Conservation (phyloP, 2,888 invertebrate genomes). For the Scrobipalpa atriplicella region DNA sequence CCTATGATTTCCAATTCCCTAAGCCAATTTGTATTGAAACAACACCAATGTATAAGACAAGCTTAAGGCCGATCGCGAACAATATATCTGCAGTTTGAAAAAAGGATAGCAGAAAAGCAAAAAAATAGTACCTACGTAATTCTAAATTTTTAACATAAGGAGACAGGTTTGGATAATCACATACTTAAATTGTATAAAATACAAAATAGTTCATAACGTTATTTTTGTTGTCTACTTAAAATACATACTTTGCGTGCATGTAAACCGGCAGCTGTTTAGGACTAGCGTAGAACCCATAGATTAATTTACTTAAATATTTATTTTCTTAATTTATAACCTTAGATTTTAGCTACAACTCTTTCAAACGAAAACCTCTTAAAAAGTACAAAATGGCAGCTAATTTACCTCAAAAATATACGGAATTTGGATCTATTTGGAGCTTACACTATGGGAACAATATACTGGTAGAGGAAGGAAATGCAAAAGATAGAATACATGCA, state of each 20-base stretch:
- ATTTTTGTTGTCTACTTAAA: conserved; percentile 33
- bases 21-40: not conserved
- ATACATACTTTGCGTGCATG: conserved; percentile 60
- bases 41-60: not conserved
- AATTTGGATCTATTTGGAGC: conserved; percentile 59
- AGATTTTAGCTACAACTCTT: conserved; percentile 52
- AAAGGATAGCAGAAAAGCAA: not conserved
- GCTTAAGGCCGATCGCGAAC: conserved; percentile 9
- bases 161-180: conserved; percentile 43
- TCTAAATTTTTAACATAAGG: conserved; percentile 26
- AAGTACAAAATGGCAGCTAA: conserved; percentile 76
- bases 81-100: not conserved
- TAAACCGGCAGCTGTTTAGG: conserved; percentile 66
- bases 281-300: conserved; percentile 36
- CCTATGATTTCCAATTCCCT: not conserved
- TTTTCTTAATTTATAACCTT: conserved; percentile 38
- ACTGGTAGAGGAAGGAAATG: conserved; percentile 56
- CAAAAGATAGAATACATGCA: conserved; percentile 54
- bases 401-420: conserved; percentile 42
- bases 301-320: conserved; percentile 46
- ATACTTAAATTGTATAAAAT: conserved; percentile 28
- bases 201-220: conserved; percentile 11
- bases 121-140: conserved; percentile 9
- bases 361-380: conserved; percentile 40
- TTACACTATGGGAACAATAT: conserved; percentile 79